Conservation (phyloP, 2,113 vertebrate genomes). For the Pandion haliaetus region DNA sequence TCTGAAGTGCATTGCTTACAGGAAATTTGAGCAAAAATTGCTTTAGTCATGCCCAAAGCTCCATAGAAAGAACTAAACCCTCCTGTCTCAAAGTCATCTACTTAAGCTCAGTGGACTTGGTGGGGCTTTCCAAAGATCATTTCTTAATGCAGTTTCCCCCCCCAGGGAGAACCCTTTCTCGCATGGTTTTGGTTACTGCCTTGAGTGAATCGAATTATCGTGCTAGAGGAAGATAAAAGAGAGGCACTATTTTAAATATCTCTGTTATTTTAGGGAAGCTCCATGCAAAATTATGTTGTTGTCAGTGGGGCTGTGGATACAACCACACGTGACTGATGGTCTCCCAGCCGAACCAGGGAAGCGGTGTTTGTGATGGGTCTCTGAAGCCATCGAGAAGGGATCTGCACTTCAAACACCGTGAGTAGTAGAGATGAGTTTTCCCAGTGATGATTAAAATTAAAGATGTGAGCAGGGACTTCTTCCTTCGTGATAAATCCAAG, state of each 20-base stretch:
- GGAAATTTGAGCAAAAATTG: background rate
- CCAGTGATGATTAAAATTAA: background rate
- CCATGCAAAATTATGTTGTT: background rate
- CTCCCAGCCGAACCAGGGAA: background rate
- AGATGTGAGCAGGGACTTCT: background rate
- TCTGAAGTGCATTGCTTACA: background rate
- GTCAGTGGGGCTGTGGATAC: background rate
- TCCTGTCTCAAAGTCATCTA: background rate
- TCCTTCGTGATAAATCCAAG: background rate
- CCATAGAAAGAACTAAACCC: background rate
- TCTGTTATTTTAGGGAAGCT: background rate
- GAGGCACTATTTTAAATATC: background rate
- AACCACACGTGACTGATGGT: background rate
- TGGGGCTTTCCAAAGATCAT: background rate
- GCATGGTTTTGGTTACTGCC: background rate
- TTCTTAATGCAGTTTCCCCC: background rate
- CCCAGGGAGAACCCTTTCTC: background rate
- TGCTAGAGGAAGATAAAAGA: background rate
- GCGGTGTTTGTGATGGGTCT: background rate
- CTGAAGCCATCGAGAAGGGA: background rate
- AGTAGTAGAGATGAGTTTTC: background rate
- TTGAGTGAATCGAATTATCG: fast-evolving
- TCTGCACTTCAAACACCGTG: background rate
- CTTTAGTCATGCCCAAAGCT: background rate
- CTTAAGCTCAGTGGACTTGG: background rate